phyloP scores from a whole-genome alignment of 2,888 invertebrate genomes.

The Carpatolechia fugitivella region DNA sequence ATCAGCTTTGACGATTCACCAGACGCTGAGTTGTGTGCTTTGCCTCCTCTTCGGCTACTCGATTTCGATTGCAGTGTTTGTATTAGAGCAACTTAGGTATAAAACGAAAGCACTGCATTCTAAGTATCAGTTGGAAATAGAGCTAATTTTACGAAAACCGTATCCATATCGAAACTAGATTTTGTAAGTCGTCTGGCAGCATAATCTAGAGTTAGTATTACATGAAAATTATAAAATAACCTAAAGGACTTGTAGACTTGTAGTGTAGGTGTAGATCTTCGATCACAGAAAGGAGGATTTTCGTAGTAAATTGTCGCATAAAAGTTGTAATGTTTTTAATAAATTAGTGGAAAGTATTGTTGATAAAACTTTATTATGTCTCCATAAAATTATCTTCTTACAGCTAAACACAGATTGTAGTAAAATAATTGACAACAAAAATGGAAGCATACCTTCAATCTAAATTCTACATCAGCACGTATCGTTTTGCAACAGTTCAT shows the following conservation, averaged over 20 bases:
- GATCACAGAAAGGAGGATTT: too few relatives aligned
- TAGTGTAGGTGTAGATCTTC: too few relatives aligned
- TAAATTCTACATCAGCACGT: not conserved
- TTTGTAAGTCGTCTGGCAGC: too few relatives aligned
- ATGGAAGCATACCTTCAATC: conserved; percentile 21
- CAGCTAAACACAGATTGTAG: not conserved
- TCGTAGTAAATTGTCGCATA: not conserved
- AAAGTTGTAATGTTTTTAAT: not conserved
- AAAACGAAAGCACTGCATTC: conserved; percentile 26
- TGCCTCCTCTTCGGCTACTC: conserved; percentile 46
- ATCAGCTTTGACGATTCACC: conserved; percentile 46
- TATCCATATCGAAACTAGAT: not conserved
- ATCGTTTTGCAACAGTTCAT: not conserved
- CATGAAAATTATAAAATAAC: not conserved
- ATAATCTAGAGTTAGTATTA: too few relatives aligned
- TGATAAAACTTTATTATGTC: not conserved
- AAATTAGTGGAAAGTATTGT: not conserved
- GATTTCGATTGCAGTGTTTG: conserved; percentile 42
- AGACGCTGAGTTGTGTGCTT: conserved; percentile 50
- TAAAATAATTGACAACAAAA: conserved; percentile 42
- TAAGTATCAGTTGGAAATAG: conserved; percentile 9
- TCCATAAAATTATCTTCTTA: not conserved
- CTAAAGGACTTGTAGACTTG: too few relatives aligned
- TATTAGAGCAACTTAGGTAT: conserved; percentile 40
- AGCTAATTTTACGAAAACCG: conserved; percentile 27